Evolutionary conservation across 2,113 vertebrate species (phyloP).

Genomic region (Collichthys lucidus): DNA sequence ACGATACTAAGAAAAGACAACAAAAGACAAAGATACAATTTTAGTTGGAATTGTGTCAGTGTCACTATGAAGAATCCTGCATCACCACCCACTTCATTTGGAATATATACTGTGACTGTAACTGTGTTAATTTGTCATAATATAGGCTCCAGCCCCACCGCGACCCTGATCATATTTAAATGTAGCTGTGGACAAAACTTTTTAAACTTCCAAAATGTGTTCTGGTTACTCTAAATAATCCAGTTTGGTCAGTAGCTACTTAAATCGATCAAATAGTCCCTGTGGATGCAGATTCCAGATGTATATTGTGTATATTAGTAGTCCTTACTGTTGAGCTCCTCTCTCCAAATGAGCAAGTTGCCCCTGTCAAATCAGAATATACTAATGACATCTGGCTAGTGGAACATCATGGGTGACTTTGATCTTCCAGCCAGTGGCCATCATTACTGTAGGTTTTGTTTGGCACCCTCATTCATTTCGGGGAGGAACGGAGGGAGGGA

Average conservation of each 20-base stretch:
- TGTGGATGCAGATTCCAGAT: neutral
- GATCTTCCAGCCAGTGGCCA: slow-evolving; percentile 44
- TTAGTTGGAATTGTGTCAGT: neutral
- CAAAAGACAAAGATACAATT: too few relatives aligned
- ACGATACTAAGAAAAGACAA: neutral
- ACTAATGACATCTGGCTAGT: slow-evolving; percentile 30
- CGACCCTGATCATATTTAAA: too few relatives aligned
- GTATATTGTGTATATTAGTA: neutral
- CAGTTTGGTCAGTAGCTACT: neutral
- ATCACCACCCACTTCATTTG: neutral
- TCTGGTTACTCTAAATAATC: neutral
- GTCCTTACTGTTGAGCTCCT: neutral
- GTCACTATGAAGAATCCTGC: neutral
- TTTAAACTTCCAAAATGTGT: neutral
- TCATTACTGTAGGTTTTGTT: slow-evolving; percentile 41
- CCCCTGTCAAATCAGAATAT: neutral
- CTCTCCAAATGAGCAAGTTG: neutral
- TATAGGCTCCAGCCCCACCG: too few relatives aligned
- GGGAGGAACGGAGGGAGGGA: neutral
- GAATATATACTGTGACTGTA: neutral
- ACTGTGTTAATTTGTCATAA: too few relatives aligned
- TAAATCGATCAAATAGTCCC: neutral
- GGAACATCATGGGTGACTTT: slow-evolving; percentile 37
- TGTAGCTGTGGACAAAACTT: too few relatives aligned
- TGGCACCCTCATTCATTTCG: slow-evolving; percentile 17